A percentile compares a stretch with the other conserved stretches of the same genome.
Conservation (phyloP, 2,113 vertebrate genomes). For the Sardina pilchardus region DNA sequence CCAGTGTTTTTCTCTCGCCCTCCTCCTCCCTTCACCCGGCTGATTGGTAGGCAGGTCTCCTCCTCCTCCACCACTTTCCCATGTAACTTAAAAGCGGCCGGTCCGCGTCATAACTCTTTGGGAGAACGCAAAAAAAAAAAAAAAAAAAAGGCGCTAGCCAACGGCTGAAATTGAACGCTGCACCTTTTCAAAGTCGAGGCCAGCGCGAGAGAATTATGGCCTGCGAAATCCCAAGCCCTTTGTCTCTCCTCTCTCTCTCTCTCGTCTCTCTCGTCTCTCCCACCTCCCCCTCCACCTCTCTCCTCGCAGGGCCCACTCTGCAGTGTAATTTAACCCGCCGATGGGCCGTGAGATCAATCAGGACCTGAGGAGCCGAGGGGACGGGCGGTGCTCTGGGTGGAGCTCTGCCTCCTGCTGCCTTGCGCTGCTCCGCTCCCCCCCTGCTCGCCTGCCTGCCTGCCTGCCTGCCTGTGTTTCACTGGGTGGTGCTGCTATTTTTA, state of each 20-base stretch:
- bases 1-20: neutral
- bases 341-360: constrained; percentile 66
- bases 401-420: constrained; percentile 39
- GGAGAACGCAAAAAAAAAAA: constrained; percentile 46
- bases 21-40: constrained; percentile 34
- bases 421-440: neutral
- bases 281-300: neutral
- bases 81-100: constrained; percentile 64
- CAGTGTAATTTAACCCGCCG: constrained; percentile 65
- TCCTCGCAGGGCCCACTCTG: constrained; percentile 51
- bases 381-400: constrained; percentile 44
- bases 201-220: constrained; percentile 65
- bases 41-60: constrained; percentile 57
- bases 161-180: constrained; percentile 64
- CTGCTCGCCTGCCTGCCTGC: neutral
- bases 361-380: constrained; percentile 35
- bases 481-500: constrained; percentile 57
- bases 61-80: constrained; percentile 42
- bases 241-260: constrained; percentile 42
- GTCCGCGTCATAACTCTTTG: constrained; percentile 65
- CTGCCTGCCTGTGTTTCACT: constrained; percentile 34
- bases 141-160: constrained; percentile 41
- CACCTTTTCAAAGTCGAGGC: constrained; percentile 62
- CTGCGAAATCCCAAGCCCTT: constrained; percentile 54
- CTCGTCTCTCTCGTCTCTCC: neutral